Evolutionary conservation across 2,888 invertebrate species (phyloP), one percentile per base, ranked within the genome.

Genomic region (Drosophila leonis): DNA sequence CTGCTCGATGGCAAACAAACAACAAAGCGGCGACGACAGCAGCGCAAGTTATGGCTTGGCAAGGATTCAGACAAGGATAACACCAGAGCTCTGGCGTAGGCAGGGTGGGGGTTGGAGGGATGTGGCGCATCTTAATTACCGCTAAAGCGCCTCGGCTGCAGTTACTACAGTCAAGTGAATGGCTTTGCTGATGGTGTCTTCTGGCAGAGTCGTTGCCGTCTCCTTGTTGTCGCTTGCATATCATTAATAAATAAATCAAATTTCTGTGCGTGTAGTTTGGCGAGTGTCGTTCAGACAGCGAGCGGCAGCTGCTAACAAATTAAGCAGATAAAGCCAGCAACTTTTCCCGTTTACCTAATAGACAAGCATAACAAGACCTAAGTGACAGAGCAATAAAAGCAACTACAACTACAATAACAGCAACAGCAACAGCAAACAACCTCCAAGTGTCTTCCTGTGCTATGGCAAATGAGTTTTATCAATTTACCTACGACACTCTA

Each of bases 191-290:
- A 9, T 65, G 65, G 44, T 41, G 63, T 44, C 59, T 60, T 9
- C 42, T 42, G 31, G 27, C 54, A 15, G 52, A 1, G 15, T 15
- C 31, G 68, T 42, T 27, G 56, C 51, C 46, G 69, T 72, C 61
- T 72, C 61, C 72, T 72, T 75, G 80, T 60, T 62, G 80, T 64
- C 65, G 65, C 78, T 80, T 90, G 90, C 90, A 90, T 90, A 90
- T 88, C 90, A 90, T 90, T 90, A 90, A 90, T 90, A 90, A 90
- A 90, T 90, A 90, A 90, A 88, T 88, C 88, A 88, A 90, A 87
- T 84, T 83, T 90, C 74, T 80, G 65, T 64, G 72, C 82, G 71
- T 85, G 74, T 85, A 82, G 84, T 82, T 87, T 72, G 74, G 31
- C 63, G 61, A 35, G 33, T 62, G 44, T n/a, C 41, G 35, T 27